phyloP scores from a whole-genome alignment of 2,113 vertebrate species.

The Amblyornis subalaris region DNA sequence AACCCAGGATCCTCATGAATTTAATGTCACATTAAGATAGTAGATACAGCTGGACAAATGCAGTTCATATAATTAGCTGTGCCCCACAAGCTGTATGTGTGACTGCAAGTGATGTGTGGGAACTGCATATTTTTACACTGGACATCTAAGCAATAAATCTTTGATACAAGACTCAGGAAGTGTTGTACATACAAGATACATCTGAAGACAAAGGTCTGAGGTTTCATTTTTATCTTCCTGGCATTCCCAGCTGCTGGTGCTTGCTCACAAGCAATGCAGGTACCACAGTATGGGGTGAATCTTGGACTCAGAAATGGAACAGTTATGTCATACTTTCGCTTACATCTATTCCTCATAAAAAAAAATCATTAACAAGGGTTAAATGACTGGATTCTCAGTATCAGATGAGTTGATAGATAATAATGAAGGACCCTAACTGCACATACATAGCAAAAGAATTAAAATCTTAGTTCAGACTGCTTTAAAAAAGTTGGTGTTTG shows the following conservation, averaged over 20 bases:
- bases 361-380: not conserved
- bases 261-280: not conserved
- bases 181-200: not conserved
- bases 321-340: not conserved
- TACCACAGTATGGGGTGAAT: not conserved
- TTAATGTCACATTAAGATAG: not conserved
- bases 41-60: not conserved
- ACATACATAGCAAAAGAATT: not conserved
- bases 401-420: not conserved
- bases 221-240: not conserved
- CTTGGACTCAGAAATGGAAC: not conserved
- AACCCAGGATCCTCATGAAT: not conserved
- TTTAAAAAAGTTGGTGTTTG: not conserved
- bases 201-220: not conserved
- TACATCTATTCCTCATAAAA: not conserved
- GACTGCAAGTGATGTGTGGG: not conserved
- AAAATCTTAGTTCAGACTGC: not conserved
- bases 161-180: not conserved
- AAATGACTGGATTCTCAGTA: not conserved
- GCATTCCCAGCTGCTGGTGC: not conserved
- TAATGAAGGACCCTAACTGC: not conserved
- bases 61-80: not conserved
- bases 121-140: not conserved
- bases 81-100: not conserved
- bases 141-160: not conserved